These are phyloP conservation scores for Pammene aurita DNA, from an alignment of 2,888 invertebrate genomes.

Conservation along the genomic window DNA sequence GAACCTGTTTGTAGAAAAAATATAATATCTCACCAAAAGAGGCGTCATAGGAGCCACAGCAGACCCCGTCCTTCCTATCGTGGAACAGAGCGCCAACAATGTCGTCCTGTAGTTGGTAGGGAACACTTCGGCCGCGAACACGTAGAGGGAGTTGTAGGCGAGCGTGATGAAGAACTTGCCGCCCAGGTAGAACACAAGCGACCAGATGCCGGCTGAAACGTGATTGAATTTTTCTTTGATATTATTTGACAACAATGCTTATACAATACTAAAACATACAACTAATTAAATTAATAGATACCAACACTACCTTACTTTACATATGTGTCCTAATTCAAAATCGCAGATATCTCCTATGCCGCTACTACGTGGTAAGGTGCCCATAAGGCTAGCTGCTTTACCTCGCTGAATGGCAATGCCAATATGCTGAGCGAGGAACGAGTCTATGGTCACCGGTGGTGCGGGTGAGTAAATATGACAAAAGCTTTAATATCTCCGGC, in stretches of 20 bases:
- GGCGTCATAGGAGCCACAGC: conserved; percentile 87
- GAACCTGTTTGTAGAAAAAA: background rate
- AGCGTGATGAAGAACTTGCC: conserved; percentile 88
- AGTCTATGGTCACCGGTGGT: too few species aligned
- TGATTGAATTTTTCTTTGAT: background rate
- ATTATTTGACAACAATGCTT: too few species aligned
- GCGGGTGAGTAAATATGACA: background rate
- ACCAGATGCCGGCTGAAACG: conserved; percentile 74
- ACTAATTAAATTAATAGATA: too few species aligned
- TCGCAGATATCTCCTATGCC: too few species aligned
- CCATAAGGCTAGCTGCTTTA: too few species aligned
- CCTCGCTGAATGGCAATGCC: too few species aligned
- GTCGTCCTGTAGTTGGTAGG: conserved; percentile 87
- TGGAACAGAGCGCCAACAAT: conserved; percentile 86
- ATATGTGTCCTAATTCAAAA: too few species aligned
- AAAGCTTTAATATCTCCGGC: too few species aligned
- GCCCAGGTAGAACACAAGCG: conserved; percentile 82
- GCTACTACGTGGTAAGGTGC: too few species aligned
- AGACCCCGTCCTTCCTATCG: conserved; percentile 86
- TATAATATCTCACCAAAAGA: conserved; percentile 78
- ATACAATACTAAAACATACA: too few species aligned
- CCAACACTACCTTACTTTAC: too few species aligned
- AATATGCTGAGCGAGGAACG: too few species aligned
- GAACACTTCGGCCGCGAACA: conserved; percentile 87
- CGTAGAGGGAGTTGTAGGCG: conserved; percentile 86